phyloP scores from a whole-genome alignment of 2,797 vertebrate species.

The Pseudomugil gertrudae region DNA sequence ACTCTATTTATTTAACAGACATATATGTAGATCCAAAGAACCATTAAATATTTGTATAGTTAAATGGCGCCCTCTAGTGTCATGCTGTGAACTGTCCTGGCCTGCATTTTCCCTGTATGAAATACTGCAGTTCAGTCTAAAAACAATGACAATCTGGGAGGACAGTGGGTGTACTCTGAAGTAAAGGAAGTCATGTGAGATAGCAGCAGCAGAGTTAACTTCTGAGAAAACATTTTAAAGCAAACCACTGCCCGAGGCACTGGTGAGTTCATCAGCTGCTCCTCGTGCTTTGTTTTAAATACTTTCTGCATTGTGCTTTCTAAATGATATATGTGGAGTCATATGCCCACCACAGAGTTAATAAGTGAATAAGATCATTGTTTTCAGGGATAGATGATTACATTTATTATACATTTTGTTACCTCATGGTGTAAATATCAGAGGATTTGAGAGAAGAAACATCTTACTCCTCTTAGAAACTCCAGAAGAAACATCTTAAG shows the following conservation, averaged over 20 bases:
- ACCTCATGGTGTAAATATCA: too few species aligned
- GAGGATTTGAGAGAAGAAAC: too few species aligned
- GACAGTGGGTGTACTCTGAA: neutral
- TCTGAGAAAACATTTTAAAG: slow-evolving; percentile 3
- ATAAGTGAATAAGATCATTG: too few species aligned
- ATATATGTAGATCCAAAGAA: too few species aligned
- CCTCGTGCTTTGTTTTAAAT: slow-evolving; percentile 29
- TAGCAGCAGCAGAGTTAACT: neutral
- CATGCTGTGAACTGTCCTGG: neutral
- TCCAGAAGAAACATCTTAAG: too few species aligned
- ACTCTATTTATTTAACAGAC: neutral
- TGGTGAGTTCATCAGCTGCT: slow-evolving; percentile 2
- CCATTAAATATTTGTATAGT: neutral
- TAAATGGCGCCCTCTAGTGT: slow-evolving; percentile 51
- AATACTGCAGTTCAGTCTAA: neutral
- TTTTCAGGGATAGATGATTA: neutral
- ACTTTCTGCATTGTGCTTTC: too few species aligned
- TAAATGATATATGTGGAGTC: neutral
- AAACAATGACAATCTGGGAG: neutral
- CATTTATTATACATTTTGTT: too few species aligned
- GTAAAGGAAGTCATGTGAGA: slow-evolving; percentile 21
- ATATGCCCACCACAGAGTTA: neutral
- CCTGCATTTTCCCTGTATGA: neutral
- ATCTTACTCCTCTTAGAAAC: too few species aligned
- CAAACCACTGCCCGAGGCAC: neutral